Conservation (phyloP, 2,113 vertebrate species). For the Silurus glanis region DNA sequence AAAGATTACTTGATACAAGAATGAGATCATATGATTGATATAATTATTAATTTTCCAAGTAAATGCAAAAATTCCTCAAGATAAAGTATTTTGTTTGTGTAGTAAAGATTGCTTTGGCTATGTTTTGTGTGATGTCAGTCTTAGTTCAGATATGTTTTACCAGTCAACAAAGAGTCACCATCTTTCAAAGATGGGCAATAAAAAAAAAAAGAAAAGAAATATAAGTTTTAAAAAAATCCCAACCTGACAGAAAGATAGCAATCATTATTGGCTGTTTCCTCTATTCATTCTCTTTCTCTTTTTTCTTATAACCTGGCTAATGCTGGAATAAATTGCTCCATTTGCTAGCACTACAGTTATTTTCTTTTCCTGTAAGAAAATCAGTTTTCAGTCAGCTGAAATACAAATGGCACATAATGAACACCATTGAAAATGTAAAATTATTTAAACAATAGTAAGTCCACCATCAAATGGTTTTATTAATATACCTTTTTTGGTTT, state of each 20-base stretch:
- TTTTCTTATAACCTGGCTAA: slow-evolving; percentile 51
- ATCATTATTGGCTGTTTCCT: slow-evolving; percentile 51
- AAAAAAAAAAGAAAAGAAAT: background rate
- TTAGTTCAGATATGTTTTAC: slow-evolving; percentile 24
- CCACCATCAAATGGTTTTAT: background rate
- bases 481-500: slow-evolving; percentile 10
- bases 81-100: slow-evolving; percentile 19
- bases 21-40: slow-evolving; percentile 36
- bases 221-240: slow-evolving; percentile 34
- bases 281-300: background rate
- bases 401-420: background rate
- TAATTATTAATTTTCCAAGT: slow-evolving; percentile 14
- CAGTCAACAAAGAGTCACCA: slow-evolving; percentile 26
- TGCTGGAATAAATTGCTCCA: slow-evolving; percentile 70
- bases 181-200: background rate
- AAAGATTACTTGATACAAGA: slow-evolving; percentile 37
- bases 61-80: slow-evolving; percentile 27
- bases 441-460: background rate
- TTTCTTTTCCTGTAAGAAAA: slow-evolving; percentile 57
- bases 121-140: slow-evolving; percentile 26
- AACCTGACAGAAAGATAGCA: slow-evolving; percentile 27
- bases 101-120: slow-evolving; percentile 7
- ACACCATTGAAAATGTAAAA: background rate
- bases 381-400: slow-evolving; percentile 29
- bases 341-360: slow-evolving; percentile 64